phyloP scores from a whole-genome alignment of 2,113 vertebrate species.

The Prunella himalayana region DNA sequence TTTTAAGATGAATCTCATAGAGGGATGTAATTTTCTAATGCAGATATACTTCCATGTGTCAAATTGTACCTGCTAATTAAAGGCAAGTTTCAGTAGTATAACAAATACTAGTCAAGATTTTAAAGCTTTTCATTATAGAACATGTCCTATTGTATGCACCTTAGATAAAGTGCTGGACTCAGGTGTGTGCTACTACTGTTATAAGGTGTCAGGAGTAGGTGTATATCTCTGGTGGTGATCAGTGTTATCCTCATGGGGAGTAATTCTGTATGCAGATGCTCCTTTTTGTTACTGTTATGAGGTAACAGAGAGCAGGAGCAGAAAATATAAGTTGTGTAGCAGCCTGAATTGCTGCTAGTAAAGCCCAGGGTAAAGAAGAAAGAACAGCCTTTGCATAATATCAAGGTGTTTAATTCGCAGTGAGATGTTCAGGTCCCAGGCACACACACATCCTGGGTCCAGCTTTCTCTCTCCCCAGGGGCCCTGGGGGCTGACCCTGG shows the following conservation, averaged over 20 bases:
- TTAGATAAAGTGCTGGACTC: background rate
- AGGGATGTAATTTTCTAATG: background rate
- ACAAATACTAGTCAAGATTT: background rate
- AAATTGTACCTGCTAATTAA: background rate
- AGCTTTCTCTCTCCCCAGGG: too few relatives aligned
- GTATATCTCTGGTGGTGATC: background rate
- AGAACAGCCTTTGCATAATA: too few relatives aligned
- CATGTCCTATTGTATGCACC: background rate
- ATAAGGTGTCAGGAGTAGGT: accelerated
- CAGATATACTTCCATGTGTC: background rate
- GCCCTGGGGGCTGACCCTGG: too few relatives aligned
- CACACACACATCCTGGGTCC: too few relatives aligned
- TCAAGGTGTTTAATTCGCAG: too few relatives aligned
- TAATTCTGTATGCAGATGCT: background rate
- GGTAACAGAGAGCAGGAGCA: background rate
- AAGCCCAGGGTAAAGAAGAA: too few relatives aligned
- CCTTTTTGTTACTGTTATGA: background rate
- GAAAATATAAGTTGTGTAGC: background rate
- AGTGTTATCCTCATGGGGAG: background rate
- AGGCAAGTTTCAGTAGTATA: background rate
- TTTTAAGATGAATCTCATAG: background rate
- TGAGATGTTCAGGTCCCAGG: too few relatives aligned
- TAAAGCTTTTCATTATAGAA: background rate
- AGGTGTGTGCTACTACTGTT: background rate
- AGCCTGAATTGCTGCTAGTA: too few relatives aligned